A percentile compares a stretch with the other conserved stretches of the same genome.
phyloP scores from a whole-genome alignment of 2,113 vertebrate genomes.

The Neoarius graeffei region DNA sequence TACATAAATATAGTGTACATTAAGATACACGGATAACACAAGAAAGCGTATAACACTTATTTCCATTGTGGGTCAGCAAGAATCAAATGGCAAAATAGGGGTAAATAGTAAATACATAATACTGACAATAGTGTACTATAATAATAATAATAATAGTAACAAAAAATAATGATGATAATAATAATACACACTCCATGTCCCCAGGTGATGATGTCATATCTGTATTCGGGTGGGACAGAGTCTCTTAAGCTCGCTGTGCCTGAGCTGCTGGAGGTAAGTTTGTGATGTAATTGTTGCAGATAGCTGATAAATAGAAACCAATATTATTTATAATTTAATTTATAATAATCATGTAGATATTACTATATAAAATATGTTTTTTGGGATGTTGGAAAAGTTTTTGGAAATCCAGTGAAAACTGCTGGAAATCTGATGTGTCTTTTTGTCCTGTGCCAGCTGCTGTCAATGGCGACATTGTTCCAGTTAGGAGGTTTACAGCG shows the following conservation, averaged over 20 bases:
- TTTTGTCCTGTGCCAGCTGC: slow-evolving; percentile 71
- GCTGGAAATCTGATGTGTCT: neutral
- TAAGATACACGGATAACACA: too few species aligned
- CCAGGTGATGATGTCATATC: slow-evolving; percentile 97
- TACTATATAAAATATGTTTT: neutral
- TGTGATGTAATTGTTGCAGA: neutral
- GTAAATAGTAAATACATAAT: too few species aligned
- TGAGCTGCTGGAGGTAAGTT: slow-evolving; percentile 88
- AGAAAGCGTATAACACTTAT: too few species aligned
- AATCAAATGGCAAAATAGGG: too few species aligned
- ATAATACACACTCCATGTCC: slow-evolving; percentile 30
- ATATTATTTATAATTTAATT: neutral
- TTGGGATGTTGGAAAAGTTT: neutral
- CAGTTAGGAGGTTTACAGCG: slow-evolving; percentile 87
- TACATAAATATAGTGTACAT: too few species aligned
- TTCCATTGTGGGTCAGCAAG: too few species aligned
- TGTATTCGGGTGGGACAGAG: slow-evolving; percentile 92
- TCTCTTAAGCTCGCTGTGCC: slow-evolving; percentile 83
- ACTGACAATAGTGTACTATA: too few species aligned
- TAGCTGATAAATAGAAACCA: neutral
- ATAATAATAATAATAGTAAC: too few species aligned
- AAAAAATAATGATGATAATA: too few species aligned
- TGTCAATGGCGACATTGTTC: slow-evolving; percentile 88
- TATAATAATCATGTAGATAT: neutral
- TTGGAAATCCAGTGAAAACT: neutral